Percentiles rank a stretch among this genome's conserved stretches.
phyloP scores from a whole-genome alignment of 2,113 vertebrate species.

The Microcebus ravelobensis region DNA sequence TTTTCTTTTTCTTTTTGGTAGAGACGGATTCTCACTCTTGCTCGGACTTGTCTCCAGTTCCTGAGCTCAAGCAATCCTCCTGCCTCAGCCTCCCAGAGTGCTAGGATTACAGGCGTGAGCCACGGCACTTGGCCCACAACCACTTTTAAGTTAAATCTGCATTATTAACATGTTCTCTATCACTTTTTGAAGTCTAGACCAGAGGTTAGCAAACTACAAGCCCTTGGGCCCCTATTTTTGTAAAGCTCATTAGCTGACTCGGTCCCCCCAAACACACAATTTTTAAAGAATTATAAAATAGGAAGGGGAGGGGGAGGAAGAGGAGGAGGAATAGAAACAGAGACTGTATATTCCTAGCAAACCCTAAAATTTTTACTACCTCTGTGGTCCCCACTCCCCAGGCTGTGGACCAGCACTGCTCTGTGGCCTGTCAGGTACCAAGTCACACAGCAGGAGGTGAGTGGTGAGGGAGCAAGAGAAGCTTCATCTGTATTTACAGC shows the following conservation, averaged over 20 bases:
- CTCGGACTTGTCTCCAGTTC: no score
- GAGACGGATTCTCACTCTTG: no score
- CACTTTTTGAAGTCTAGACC: neutral
- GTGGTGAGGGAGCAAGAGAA: no score
- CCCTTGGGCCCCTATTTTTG: neutral
- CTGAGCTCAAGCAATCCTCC: no score
- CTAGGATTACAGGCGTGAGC: no score
- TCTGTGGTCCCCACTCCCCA: no score
- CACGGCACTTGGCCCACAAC: neutral
- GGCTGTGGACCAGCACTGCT: no score
- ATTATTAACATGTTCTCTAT: neutral
- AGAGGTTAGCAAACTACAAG: neutral
- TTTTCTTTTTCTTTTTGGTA: no score
- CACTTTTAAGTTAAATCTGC: neutral
- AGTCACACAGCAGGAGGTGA: no score
- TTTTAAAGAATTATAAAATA: constrained; percentile 5
- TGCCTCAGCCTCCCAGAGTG: no score
- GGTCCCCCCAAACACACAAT: neutral
- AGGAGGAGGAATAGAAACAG: neutral
- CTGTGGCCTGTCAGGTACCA: no score
- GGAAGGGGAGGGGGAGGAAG: neutral
- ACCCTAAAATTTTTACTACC: constrained; percentile 3
- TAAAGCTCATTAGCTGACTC: neutral
- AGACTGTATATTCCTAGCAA: neutral
- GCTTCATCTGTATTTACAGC: no score